Percentiles rank a stretch among this genome's conserved stretches.
Evolutionary conservation across 2,888 invertebrate species (phyloP).

Genomic region (Phyto melanocephala): DNA sequence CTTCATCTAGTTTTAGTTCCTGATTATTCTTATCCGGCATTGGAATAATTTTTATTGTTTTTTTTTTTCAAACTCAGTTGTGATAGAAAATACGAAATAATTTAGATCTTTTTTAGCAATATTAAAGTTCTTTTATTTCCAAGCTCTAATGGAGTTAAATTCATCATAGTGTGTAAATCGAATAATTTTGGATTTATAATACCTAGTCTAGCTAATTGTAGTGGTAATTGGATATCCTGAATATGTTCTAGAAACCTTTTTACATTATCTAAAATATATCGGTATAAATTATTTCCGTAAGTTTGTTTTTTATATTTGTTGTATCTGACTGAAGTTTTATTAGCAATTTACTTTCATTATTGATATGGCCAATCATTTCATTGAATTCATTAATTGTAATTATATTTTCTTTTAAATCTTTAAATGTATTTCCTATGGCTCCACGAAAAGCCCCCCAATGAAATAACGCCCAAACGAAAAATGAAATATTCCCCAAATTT

Average conservation of each 20-base stretch:
- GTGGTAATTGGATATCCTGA: constrained; percentile 21
- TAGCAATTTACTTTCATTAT: constrained; percentile 7
- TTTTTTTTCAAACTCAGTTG: constrained; percentile 1
- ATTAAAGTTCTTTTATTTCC: background rate
- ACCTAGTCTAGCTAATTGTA: constrained; percentile 10
- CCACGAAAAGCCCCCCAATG: too few relatives aligned
- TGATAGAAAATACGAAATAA: constrained; percentile 23
- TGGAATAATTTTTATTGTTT: constrained; percentile 31
- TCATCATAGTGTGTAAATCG: background rate
- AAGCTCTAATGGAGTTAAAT: background rate
- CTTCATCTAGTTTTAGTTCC: background rate
- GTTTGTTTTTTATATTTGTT: constrained; percentile 1
- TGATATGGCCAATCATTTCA: background rate
- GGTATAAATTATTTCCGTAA: background rate
- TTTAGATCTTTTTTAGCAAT: constrained; percentile 6
- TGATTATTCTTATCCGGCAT: constrained; percentile 19
- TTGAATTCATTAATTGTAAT: background rate
- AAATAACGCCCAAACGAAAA: too few relatives aligned
- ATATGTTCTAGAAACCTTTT: constrained; percentile 13
- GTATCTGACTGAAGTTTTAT: too few relatives aligned
- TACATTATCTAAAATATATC: constrained; percentile 18
- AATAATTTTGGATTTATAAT: constrained; percentile 27
- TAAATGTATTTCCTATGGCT: background rate
- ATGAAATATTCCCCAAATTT: too few relatives aligned
- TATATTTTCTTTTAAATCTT: background rate